Percentiles rank a stretch among this genome's conserved stretches.
phyloP scores from a whole-genome alignment of 2,113 vertebrate species.

The Gavialis gangeticus region DNA sequence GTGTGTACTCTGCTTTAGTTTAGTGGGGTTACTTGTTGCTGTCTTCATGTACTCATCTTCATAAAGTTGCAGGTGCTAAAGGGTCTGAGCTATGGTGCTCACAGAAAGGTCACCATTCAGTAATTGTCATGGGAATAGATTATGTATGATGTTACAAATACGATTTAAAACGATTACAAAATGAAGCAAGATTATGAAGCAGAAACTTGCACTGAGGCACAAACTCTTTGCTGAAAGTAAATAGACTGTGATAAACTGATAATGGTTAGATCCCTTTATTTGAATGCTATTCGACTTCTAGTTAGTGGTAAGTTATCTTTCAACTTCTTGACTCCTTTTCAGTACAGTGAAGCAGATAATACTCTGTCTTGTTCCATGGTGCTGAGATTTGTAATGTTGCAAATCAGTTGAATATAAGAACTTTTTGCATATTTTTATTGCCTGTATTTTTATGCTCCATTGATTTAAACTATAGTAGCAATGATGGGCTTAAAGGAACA shows the following conservation, averaged over 20 bases:
- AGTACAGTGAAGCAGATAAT: too few relatives aligned
- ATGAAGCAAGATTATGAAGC: neutral
- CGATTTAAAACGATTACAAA: neutral
- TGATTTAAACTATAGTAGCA: neutral
- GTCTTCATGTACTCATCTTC: too few relatives aligned
- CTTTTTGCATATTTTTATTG: neutral
- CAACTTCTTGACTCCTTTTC: neutral
- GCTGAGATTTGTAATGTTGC: neutral
- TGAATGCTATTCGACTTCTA: neutral
- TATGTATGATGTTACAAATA: neutral
- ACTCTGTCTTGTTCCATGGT: too few relatives aligned
- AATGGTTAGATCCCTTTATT: neutral
- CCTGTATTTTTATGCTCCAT: fast-evolving
- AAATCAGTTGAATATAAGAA: neutral
- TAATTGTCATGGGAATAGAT: too few relatives aligned
- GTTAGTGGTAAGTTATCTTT: neutral
- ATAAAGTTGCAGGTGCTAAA: too few relatives aligned
- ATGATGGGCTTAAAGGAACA: neutral
- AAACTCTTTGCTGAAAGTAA: neutral
- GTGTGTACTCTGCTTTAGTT: too few relatives aligned
- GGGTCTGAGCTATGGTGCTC: too few relatives aligned
- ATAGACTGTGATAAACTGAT: neutral
- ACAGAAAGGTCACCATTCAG: too few relatives aligned
- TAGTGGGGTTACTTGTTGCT: too few relatives aligned
- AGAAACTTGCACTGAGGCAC: neutral